Percentiles rank a stretch among this genome's conserved stretches.
Conservation (phyloP, 2,113 vertebrate genomes). For the Guaruba guarouba region DNA sequence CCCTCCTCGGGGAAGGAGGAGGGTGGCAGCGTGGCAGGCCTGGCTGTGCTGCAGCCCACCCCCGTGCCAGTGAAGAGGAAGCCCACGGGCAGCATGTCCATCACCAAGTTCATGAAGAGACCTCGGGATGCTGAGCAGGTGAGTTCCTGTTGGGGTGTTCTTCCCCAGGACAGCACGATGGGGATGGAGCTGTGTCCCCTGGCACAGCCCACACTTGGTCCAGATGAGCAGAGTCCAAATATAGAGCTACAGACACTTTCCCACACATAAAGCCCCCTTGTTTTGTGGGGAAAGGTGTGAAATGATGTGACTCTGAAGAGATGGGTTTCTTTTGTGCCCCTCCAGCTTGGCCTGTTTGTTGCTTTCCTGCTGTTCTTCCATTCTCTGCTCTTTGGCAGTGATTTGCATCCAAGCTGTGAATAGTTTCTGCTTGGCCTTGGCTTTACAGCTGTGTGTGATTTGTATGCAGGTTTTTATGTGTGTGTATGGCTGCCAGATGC, state of each 20-base stretch:
- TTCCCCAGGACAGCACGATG: fast-evolving
- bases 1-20: slow-evolving; percentile 81
- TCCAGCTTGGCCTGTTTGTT: neutral
- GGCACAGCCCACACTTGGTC: neutral
- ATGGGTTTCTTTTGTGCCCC: neutral
- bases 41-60: slow-evolving; percentile 38
- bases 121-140: slow-evolving; percentile 79
- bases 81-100: slow-evolving; percentile 85
- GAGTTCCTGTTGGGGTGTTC: neutral
- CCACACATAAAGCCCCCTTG: neutral
- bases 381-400: neutral
- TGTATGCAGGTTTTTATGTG: neutral
- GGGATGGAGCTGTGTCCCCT: fast-evolving
- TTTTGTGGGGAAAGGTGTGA: neutral
- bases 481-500: neutral
- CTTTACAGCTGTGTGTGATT: neutral
- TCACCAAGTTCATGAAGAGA: slow-evolving; percentile 94
- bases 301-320: neutral
- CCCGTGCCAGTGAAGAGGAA: slow-evolving; percentile 82
- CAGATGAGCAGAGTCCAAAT: neutral
- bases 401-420: slow-evolving; percentile 19
- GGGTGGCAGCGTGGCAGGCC: neutral
- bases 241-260: too few relatives aligned
- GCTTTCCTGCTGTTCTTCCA: slow-evolving; percentile 29
- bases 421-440: neutral